Conservation (phyloP, 1,140 invertebrate species). For the Brachionus plicatilis region DNA sequence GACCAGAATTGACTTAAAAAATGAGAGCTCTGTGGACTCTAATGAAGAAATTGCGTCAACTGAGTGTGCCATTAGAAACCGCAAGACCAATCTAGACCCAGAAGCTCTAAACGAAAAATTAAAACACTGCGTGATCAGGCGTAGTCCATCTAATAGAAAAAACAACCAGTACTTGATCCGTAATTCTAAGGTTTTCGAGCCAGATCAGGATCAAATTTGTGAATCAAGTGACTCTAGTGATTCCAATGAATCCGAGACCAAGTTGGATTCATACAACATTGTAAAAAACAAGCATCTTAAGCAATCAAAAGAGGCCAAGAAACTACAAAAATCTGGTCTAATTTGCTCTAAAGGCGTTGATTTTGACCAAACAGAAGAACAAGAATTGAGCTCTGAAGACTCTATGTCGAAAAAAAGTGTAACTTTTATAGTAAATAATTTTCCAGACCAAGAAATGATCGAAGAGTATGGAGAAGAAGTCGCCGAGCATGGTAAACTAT, state of each 20-base stretch:
- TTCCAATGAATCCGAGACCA: background rate
- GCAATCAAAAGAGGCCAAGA: background rate
- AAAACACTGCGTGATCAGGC: background rate
- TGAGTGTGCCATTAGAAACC: background rate
- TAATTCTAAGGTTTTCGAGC: background rate
- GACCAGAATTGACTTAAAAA: slow-evolving; percentile 4
- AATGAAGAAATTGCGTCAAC: background rate
- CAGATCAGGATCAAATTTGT: background rate
- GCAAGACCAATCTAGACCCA: background rate
- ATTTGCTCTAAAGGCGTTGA: background rate
- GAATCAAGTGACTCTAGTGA: background rate
- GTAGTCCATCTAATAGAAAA: background rate
- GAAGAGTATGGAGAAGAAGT: background rate
- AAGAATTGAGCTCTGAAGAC: background rate
- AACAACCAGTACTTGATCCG: background rate
- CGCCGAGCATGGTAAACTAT: background rate
- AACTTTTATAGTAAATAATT: background rate
- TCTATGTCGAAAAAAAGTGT: background rate
- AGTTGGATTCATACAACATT: background rate
- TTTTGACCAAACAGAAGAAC: background rate
- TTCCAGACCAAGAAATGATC: background rate
- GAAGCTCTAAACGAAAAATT: background rate
- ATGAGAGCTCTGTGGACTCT: background rate
- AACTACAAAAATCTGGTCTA: background rate
- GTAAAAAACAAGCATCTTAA: background rate